A percentile compares a stretch with the other conserved stretches of the same genome.
These are phyloP conservation scores for Perodicticus potto DNA, from an alignment of 2,797 vertebrate genomes.

Conservation along the genomic window DNA sequence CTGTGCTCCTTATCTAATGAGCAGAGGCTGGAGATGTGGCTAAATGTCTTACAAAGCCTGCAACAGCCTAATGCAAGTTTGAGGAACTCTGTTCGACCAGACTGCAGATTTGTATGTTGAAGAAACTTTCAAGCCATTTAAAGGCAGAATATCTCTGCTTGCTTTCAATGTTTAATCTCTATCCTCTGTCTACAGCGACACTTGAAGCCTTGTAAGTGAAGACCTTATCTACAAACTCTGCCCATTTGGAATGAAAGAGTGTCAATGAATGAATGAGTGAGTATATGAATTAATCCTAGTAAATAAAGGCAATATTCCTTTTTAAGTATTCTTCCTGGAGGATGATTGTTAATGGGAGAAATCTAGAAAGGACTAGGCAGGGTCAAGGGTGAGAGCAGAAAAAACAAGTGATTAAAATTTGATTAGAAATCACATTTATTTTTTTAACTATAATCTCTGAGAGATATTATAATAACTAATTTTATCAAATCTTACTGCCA, in stretches of 20 bases:
- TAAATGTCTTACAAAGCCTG: no score
- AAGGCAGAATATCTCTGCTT: not conserved
- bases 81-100: not conserved
- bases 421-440: not conserved
- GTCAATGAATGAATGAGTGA: not conserved
- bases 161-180: not conserved
- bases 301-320: not conserved
- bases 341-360: not conserved
- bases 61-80: not conserved
- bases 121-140: not conserved
- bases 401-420: not conserved
- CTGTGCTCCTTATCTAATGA: no score
- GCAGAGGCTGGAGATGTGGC: not conserved
- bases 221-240: not conserved
- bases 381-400: not conserved
- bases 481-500: not conserved
- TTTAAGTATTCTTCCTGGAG: not conserved
- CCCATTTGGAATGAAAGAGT: not conserved
- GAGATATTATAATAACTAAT: not conserved
- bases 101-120: not conserved
- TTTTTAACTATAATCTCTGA: not conserved
- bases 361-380: not conserved
- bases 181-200: not conserved
- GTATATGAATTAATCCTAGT: not conserved
- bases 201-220: not conserved